Conservation (phyloP, 2,888 invertebrate genomes). For the Microplitis deprimator region DNA sequence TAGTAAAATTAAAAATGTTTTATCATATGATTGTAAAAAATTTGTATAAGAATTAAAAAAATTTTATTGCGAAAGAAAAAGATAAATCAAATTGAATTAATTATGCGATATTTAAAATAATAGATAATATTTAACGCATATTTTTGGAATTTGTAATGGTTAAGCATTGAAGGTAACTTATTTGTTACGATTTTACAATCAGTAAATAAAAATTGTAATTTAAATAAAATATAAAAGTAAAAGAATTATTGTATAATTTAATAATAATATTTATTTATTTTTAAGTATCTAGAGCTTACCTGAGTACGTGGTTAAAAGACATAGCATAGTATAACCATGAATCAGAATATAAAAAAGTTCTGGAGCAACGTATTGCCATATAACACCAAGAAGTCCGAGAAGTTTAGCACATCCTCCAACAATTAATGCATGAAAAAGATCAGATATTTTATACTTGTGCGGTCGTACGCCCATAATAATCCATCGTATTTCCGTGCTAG, state of each 20-base stretch:
- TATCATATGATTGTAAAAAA: not conserved
- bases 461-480: constrained; percentile 53
- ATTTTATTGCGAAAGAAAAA: not conserved
- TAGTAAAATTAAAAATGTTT: constrained; percentile 16
- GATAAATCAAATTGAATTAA: not conserved
- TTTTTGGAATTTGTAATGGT: constrained; percentile 13
- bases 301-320: constrained; percentile 78
- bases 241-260: too few species aligned
- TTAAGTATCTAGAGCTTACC: constrained; percentile 70
- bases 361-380: constrained; percentile 64
- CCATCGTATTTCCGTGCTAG: constrained; percentile 63
- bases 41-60: constrained; percentile 11
- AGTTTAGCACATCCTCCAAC: constrained; percentile 67
- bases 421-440: constrained; percentile 61
- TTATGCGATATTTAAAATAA: constrained; percentile 3
- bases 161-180: not conserved
- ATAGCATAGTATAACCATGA: constrained; percentile 77
- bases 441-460: constrained; percentile 55
- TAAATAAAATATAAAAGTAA: not conserved
- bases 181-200: constrained; percentile 1
- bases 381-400: constrained; percentile 64
- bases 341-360: constrained; percentile 73
- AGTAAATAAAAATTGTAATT: constrained; percentile 9
- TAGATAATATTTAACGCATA: constrained; percentile 18
- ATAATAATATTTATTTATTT: not conserved